These are phyloP conservation scores for Thera obeliscata DNA, from an alignment of 2,888 invertebrate species.

Conservation along the genomic window DNA sequence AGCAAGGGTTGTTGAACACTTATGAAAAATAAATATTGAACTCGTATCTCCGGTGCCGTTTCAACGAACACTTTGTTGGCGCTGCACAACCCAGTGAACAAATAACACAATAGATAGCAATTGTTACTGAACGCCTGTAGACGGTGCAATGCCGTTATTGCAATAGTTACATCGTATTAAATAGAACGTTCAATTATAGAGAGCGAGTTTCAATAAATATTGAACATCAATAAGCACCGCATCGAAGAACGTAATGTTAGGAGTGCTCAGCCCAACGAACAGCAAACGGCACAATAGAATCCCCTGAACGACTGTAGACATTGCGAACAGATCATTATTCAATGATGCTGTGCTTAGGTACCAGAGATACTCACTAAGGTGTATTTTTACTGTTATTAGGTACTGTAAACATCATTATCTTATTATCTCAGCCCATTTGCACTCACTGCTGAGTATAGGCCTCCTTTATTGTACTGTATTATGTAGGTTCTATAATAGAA, in stretches of 20 bases:
- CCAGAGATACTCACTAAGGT: slow-evolving; percentile 11
- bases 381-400: background rate
- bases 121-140: slow-evolving; percentile 17
- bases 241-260: slow-evolving; percentile 23
- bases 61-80: slow-evolving; percentile 16
- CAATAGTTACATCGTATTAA: background rate
- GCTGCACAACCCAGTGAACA: slow-evolving; percentile 19
- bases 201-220: background rate
- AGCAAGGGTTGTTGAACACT: slow-evolving; percentile 7
- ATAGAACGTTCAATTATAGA: background rate
- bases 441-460: too few relatives aligned
- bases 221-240: slow-evolving; percentile 18
- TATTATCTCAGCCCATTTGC: too few relatives aligned
- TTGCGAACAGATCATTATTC: slow-evolving; percentile 34
- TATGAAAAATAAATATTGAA: slow-evolving; percentile 13
- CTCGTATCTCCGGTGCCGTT: slow-evolving; percentile 13
- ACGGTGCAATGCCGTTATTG: slow-evolving; percentile 7
- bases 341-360: slow-evolving; percentile 24
- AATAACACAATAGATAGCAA: slow-evolving; percentile 27
- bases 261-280: slow-evolving; percentile 24
- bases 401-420: too few relatives aligned
- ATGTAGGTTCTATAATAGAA: too few relatives aligned
- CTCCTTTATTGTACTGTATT: too few relatives aligned
- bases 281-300: slow-evolving; percentile 27
- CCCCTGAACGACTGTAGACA: slow-evolving; percentile 24